A percentile compares a stretch with the other conserved stretches of the same genome.
phyloP scores from a whole-genome alignment of 37 sponge, comb jelly and placozoan genomes.

The Halichondria panicea region DNA sequence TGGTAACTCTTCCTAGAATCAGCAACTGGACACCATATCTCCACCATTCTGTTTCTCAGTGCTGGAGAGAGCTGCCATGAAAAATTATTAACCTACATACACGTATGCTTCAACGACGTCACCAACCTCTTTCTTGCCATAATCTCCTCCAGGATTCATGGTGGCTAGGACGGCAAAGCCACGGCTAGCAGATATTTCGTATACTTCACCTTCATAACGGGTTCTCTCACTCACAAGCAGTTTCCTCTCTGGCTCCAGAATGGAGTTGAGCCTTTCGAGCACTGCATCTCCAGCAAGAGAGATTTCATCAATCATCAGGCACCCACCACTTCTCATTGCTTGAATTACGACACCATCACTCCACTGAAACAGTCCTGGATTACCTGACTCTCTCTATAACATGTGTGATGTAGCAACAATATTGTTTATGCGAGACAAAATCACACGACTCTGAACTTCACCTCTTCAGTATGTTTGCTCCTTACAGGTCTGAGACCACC shows the following conservation, averaged over 20 bases:
- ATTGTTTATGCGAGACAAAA: background rate
- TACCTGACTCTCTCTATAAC: background rate
- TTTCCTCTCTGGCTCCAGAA: constrained; percentile 91
- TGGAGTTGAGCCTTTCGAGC: constrained; percentile 94
- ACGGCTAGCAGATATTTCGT: constrained; percentile 71
- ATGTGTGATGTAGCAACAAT: background rate
- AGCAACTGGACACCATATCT: constrained; percentile 89
- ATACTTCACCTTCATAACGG: constrained; percentile 39
- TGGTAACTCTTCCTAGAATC: constrained; percentile 21
- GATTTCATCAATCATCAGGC: constrained; percentile 94
- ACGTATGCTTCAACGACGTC: background rate
- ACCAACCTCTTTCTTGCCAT: constrained; percentile 96
- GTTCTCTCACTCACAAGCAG: constrained; percentile 90
- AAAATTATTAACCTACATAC: background rate
- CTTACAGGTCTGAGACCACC: constrained; percentile 93
- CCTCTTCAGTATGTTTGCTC: constrained; percentile 22
- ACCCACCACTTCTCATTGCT: constrained; percentile 82
- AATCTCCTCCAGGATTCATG: constrained; percentile 99
- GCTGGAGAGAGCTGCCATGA: constrained; percentile 89
- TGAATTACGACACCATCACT: constrained; percentile 89
- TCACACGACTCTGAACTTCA: too few relatives aligned
- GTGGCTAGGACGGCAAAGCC: constrained; percentile 89
- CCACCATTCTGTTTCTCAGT: constrained; percentile 94
- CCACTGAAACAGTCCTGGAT: constrained; percentile 93
- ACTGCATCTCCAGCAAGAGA: constrained; percentile 99